Percentiles rank a stretch among this genome's conserved stretches.
phyloP scores from a whole-genome alignment of 2,888 invertebrate species.

The Panopea generosa region DNA sequence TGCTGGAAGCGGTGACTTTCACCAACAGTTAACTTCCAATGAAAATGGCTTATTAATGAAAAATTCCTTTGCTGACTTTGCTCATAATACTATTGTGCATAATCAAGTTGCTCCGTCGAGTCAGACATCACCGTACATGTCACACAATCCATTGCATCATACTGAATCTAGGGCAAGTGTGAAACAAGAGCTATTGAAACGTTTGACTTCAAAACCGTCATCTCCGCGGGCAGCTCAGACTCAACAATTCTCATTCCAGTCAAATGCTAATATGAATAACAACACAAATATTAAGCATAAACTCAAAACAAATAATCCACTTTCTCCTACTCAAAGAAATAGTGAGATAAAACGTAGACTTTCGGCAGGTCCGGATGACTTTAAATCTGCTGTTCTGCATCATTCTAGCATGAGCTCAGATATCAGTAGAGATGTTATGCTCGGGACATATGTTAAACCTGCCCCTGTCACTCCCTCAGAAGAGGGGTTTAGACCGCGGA shows the following conservation, averaged over 20 bases:
- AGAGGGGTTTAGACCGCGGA: conserved; percentile 56
- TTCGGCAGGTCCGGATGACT: conserved; percentile 68
- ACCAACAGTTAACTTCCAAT: conserved; percentile 13
- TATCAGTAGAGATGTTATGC: conserved; percentile 33
- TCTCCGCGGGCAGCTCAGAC: conserved; percentile 64
- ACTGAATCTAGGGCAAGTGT: conserved; percentile 48
- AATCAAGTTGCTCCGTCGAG: conserved; percentile 28
- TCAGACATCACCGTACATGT: conserved; percentile 16
- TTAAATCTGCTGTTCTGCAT: conserved; percentile 29
- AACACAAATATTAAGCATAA: conserved; percentile 29
- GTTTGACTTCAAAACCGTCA: conserved; percentile 64
- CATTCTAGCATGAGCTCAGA: conserved; percentile 34
- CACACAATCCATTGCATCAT: conserved; percentile 15
- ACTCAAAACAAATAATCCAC: conserved; percentile 30
- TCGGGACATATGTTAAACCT: conserved; percentile 42
- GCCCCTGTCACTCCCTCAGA: conserved; percentile 26
- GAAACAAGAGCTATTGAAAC: conserved; percentile 60
- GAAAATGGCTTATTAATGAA: conserved; percentile 46
- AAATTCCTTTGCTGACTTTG: conserved; percentile 49
- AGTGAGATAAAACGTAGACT: conserved; percentile 74
- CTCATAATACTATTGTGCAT: conserved; percentile 53
- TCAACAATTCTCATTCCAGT: conserved; percentile 65
- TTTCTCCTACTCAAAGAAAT: conserved; percentile 55
- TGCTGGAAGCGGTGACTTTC: conserved; percentile 23
- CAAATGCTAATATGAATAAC: conserved; percentile 10